Percentiles rank a stretch among this genome's conserved stretches.
phyloP scores from a whole-genome alignment of 2,113 vertebrate genomes.

The Carassius gibelio region DNA sequence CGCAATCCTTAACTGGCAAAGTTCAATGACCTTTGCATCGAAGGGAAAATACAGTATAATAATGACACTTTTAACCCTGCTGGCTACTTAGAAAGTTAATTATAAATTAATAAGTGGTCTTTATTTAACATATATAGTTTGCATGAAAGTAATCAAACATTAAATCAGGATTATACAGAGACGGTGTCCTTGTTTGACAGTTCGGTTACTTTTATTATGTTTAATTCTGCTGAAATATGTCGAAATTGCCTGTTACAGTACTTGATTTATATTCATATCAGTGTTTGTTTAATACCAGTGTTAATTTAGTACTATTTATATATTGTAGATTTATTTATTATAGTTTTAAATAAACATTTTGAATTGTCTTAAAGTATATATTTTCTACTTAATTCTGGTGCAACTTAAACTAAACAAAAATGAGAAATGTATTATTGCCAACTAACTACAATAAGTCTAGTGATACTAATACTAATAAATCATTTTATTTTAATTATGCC shows the following conservation, averaged over 20 bases:
- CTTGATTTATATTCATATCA: not conserved
- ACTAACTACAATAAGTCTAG: too few relatives aligned
- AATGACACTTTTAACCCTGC: not conserved
- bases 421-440: too few relatives aligned
- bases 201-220: not conserved
- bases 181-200: not conserved
- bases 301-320: too few relatives aligned
- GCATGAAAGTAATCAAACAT: not conserved
- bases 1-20: not conserved
- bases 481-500: too few relatives aligned
- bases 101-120: not conserved
- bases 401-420: too few relatives aligned
- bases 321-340: too few relatives aligned
- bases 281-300: not conserved
- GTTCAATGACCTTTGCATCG: conserved; percentile 16
- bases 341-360: too few relatives aligned
- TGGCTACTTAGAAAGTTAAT: not conserved
- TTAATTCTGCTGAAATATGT: not conserved
- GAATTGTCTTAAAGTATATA: too few relatives aligned
- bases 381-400: too few relatives aligned
- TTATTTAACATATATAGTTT: not conserved
- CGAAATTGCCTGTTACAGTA: not conserved
- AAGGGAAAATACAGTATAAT: not conserved
- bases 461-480: too few relatives aligned
- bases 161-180: not conserved